Base-by-base conservation (phyloP, 2,888 invertebrate genomes). In the Caenorhabditis plicata region DNA sequence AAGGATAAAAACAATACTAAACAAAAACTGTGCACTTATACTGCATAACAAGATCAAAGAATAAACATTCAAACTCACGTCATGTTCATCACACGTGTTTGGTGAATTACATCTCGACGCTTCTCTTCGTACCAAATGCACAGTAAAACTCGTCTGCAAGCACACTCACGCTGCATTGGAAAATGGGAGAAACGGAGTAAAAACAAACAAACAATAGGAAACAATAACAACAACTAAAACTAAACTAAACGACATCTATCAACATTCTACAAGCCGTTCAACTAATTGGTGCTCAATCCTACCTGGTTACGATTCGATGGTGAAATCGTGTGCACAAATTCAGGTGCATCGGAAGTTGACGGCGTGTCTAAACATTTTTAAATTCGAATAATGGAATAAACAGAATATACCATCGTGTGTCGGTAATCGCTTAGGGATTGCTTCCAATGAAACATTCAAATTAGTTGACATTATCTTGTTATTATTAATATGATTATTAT, bases 141-240 rank as follows among this genome's bases (percentile, higher is more conserved):
- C 58, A 35, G 58, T 55, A 55, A 66, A 61, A 42, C 56, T 57
- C 17, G 62, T 63, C 66, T 66, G 62, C 40, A 66, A 63, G 31
- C 29, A 38, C 43, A 35, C 5, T 7, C 35, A 33, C 25, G 20
- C 43, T 25, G 19, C 26, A 22, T 5, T 20, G 2, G 20, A 35
- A 35, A n/a, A 26, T 32, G n/a, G 29, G 26, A 26, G 13, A 8
- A 20, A 23, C 31, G 31, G 25, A 26, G 7, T 2, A n/a, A 31
- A 2, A 35, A 27, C 17, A 17, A 23, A 23, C 11, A n/a, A n/a
- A 19, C 15, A 35, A 13, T 7, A 22, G 15, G 41, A 33, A 11
- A 39, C 26, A 39, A 45, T 4, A 27, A 7, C 35, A 40, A n/a
- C 20, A 48, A 38, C 40, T 25, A 17, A 27, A 15, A 22, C 39